Conservation (phyloP, 64 coral and sea anemone species). For the Exaiptasia diaphana region DNA sequence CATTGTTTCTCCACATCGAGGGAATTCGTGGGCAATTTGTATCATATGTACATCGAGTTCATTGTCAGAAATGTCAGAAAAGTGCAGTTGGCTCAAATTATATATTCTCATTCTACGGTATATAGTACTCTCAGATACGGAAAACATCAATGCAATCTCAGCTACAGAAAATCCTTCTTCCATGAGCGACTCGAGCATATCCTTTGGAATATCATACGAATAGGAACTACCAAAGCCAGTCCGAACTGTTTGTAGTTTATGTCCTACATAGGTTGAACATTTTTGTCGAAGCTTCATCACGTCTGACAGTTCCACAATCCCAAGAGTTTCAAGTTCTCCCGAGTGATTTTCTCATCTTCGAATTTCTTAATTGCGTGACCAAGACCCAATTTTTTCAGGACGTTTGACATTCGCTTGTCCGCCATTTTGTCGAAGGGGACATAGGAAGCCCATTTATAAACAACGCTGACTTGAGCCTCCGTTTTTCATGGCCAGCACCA, state of each 20-base stretch:
- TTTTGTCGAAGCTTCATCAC: conserved; percentile 57
- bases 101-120: conserved; percentile 45
- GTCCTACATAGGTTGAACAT: conserved; percentile 22
- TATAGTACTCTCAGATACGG: conserved; percentile 40
- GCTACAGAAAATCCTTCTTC: conserved; percentile 44
- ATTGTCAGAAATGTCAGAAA: conserved; percentile 52
- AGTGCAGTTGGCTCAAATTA: conserved; percentile 9
- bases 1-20: conserved; percentile 52
- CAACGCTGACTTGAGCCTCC: too few species aligned
- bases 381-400: too few species aligned
- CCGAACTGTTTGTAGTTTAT: neutral
- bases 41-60: conserved; percentile 45
- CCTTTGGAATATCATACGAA: conserved; percentile 38
- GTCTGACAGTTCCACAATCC: conserved; percentile 2
- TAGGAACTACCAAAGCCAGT: conserved; percentile 1
- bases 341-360: too few species aligned
- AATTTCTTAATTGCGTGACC: too few species aligned
- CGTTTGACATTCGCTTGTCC: too few species aligned
- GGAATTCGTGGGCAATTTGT: conserved; percentile 42
- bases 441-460: too few species aligned
- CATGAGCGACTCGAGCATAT: conserved; percentile 21
- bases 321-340: conserved; percentile 26
- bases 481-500: too few species aligned
- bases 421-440: too few species aligned
- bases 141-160: conserved; percentile 55